Conservation (phyloP, 2,888 invertebrate genomes). For the Plusia festucae region DNA sequence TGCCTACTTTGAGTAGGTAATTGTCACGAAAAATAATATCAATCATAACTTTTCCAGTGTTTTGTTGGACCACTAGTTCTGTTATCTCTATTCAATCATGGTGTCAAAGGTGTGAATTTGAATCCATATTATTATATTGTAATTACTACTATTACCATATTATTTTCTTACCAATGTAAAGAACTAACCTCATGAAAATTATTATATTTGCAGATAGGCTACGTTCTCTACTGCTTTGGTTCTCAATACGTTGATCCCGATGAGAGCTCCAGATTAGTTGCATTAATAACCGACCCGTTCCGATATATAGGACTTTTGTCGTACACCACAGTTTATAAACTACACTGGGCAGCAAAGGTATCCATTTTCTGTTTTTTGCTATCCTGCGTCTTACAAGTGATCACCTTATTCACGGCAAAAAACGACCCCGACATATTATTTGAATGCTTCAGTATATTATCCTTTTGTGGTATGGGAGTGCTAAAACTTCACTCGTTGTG, state of each 20-base stretch:
- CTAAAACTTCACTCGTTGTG: constrained; percentile 72
- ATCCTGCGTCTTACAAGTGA: constrained; percentile 65
- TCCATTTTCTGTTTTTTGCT: constrained; percentile 64
- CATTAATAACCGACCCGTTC: constrained; percentile 47
- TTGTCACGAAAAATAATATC: constrained; percentile 17
- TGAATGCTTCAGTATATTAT: constrained; percentile 75
- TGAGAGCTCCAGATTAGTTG: constrained; percentile 20
- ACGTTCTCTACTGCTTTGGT: constrained; percentile 7
- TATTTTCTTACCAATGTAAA: no score
- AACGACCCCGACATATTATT: constrained; percentile 69
- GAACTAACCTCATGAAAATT: not conserved
- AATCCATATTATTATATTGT: no score
- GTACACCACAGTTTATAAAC: constrained; percentile 36
- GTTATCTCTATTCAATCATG: constrained; percentile 9
- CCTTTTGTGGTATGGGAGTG: constrained; percentile 76
- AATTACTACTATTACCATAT: no score
- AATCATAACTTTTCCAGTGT: not conserved
- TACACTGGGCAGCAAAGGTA: constrained; percentile 61
- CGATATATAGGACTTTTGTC: constrained; percentile 63
- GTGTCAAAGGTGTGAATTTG: constrained; percentile 18
- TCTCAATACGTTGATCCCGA: not conserved
- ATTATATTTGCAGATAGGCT: constrained; percentile 42
- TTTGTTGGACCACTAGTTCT: not conserved
- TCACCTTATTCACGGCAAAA: constrained; percentile 63
- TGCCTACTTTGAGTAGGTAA: not conserved